Base-by-base conservation (phyloP, 1,140 invertebrate species). In the Listronotus bonariensis region DNA sequence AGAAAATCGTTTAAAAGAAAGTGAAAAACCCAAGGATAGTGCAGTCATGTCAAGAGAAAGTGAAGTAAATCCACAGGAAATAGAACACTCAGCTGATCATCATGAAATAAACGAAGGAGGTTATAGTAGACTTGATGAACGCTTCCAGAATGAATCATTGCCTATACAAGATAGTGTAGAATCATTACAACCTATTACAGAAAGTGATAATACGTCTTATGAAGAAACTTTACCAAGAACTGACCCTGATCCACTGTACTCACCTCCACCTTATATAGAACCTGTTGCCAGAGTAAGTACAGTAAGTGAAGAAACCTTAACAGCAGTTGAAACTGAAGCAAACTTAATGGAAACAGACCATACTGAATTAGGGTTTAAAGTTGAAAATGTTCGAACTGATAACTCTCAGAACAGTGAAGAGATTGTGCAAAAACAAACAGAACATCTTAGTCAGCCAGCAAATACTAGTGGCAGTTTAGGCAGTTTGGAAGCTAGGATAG, bases 401-500 rank as follows among this genome's bases (percentile, higher is more conserved):
- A 18, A 12, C 7, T 15, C 42, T 14, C n/a, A 43, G 5, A 14
- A 8, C n/a, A n/a, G 3, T 43, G 17, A 43, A 15, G 42, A 18
- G 2, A 8, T 15, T 11, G 7, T 15, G n/a, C 42, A 15, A 6
- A n/a, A n/a, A n/a, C n/a, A n/a, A n/a, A n/a, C n/a, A n/a, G n/a
- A n/a, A n/a, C n/a, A n/a, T n/a, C n/a, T n/a, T n/a, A n/a, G n/a
- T n/a, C n/a, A n/a, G n/a, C n/a, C n/a, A n/a, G n/a, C n/a, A n/a
- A n/a, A n/a, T n/a, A n/a, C 17, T 9, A 56, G 5, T 8, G 18
- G 38, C 1, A 51, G 41, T 46, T 46, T 41, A 6, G 51, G 48
- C 17, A 38, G 40, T 11, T 51, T 46, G 36, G 46, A 60, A 26
- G 51, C 36, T 20, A 46, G 41, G 51, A 34, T 48, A 26, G 32